Evolutionary conservation across 2,797 vertebrate genomes (phyloP), one percentile per base, ranked within the genome.

Genomic region (Premnoplex brunnescens): DNA sequence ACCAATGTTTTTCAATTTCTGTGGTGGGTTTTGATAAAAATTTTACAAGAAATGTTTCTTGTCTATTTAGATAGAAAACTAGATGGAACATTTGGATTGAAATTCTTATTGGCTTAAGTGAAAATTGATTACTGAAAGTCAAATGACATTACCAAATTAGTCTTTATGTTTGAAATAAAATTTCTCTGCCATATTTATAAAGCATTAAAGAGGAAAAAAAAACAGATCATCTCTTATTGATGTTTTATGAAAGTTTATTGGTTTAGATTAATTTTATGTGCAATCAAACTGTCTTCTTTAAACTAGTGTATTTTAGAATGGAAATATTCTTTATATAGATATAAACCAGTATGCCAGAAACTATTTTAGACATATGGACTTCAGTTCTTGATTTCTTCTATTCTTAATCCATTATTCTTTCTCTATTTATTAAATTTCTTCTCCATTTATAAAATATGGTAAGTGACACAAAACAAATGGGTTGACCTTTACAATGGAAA

Each of bases 401-500:
- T 43, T 62, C 14, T 84, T 44, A 59, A 52, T 83, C 12, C 14
- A 44, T 80, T 83, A 41, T 59, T 71, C 10, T 55, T 73, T 51
- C 13, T 51, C 64, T 55, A 22, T 59, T 54, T 66, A 78, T 54
- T 82, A 71, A 59, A 74, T 85, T 67, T n/a, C 18, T 88, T 83
- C 23, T 66, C 18, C 11, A 34, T 59, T 73, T 83, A 44, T 48
- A 72, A 71, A 85, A 81, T 44, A 64, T 17, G 13, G 28, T 34
- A 87, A 75, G 44, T 24, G 6, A 85, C 72, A 21, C 77, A 77
- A 80, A 60, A 34, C 48, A 88, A 77, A 80, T 60, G 18, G 2
- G 20, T 63, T 94, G 76, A 77, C 68, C 68, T 94, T 71, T 86
- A 74, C 44, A 89, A 85, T 63, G 36, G 73, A 95, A 92, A 77